These are phyloP conservation scores for Drosophila longiperda DNA, from an alignment of 2,888 invertebrate genomes.

Conservation along the genomic window DNA sequence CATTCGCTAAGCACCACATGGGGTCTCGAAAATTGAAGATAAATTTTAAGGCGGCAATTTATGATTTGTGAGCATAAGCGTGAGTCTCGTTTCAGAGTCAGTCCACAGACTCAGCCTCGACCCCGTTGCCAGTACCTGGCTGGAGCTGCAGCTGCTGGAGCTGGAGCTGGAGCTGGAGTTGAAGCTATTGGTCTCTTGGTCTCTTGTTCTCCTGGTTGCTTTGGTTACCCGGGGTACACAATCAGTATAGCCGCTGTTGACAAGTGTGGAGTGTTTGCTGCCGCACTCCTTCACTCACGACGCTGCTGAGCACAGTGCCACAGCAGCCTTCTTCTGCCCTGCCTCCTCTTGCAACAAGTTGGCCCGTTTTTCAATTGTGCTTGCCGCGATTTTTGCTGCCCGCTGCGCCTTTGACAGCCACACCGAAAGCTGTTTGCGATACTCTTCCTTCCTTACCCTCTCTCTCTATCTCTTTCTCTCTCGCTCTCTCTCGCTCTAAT, in stretches of 20 bases:
- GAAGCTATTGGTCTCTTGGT: slow-evolving; percentile 1
- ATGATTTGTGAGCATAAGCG: slow-evolving; percentile 84
- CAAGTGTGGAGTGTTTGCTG: slow-evolving; percentile 79
- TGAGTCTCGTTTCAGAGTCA: slow-evolving; percentile 57
- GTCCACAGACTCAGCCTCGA: slow-evolving; percentile 36
- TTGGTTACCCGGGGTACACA: slow-evolving; percentile 45
- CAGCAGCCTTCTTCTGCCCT: not conserved
- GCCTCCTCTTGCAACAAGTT: slow-evolving; percentile 12
- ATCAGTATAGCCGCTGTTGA: slow-evolving; percentile 75
- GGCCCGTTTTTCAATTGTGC: slow-evolving; percentile 71
- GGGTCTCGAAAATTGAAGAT: slow-evolving; percentile 84
- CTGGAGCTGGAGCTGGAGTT: slow-evolving; percentile 9
- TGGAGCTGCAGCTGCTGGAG: not conserved
- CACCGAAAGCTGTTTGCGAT: slow-evolving; percentile 29
- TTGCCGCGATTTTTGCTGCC: slow-evolving; percentile 72
- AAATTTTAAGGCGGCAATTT: slow-evolving; percentile 85
- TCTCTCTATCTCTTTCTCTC: not conserved
- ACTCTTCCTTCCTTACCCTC: slow-evolving; percentile 5
- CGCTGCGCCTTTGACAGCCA: slow-evolving; percentile 75
- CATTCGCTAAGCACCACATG: slow-evolving; percentile 82
- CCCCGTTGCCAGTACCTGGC: slow-evolving; percentile 26
- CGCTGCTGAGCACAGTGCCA: slow-evolving; percentile 12
- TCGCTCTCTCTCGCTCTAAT: not conserved
- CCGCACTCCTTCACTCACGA: slow-evolving; percentile 78
- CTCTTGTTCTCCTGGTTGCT: slow-evolving; percentile 19